Evolutionary conservation across 2,888 invertebrate genomes (phyloP), one percentile per base, ranked within the genome.

Genomic region (Leptinotarsa rubiginosa): DNA sequence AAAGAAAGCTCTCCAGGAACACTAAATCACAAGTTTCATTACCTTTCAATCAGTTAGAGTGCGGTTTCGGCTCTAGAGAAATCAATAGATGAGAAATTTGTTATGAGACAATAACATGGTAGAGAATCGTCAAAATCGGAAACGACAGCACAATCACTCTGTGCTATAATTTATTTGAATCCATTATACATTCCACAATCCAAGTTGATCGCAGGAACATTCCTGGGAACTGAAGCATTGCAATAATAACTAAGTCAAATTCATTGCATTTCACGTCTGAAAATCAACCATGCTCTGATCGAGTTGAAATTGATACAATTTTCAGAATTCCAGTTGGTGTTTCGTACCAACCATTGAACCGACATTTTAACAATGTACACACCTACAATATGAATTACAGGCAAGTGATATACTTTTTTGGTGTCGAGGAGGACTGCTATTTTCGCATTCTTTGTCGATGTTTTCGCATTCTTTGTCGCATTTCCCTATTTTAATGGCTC

Each of bases 131-230:
- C 75, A 72, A 72, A 75, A 72, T 75, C 75, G 67, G 72, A 72
- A 69, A 70, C 67, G 69, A 72, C 65, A 69, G 72, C 75, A 75
- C 70, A 70, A 72, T 75, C 83, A 82, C 76, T 74, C 78, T 74
- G 75, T 75, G 78, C 79, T 79, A 82, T 83, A 83, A 78, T 78
- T 81, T 77, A 80, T 68, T 75, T 75, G 78, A 83, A 84, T 84
- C 79, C 80, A 83, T 82, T 80, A 80, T 70, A 74, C 70, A 73
- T 75, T 77, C 75, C 75, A 77, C 78, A 64, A 75, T 76, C 75
- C 77, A 78, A 77, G 76, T 75, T 76, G 77, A 75, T 74, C 74
- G 79, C 75, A 77, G 75, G 77, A 73, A 79, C 76, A 81, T 78
- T 76, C 74, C 77, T 74, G 73, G 70, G 70, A 74, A 74, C 75